Conservation (phyloP, 2,113 vertebrate genomes). For the Phylloscopus trochilus region DNA sequence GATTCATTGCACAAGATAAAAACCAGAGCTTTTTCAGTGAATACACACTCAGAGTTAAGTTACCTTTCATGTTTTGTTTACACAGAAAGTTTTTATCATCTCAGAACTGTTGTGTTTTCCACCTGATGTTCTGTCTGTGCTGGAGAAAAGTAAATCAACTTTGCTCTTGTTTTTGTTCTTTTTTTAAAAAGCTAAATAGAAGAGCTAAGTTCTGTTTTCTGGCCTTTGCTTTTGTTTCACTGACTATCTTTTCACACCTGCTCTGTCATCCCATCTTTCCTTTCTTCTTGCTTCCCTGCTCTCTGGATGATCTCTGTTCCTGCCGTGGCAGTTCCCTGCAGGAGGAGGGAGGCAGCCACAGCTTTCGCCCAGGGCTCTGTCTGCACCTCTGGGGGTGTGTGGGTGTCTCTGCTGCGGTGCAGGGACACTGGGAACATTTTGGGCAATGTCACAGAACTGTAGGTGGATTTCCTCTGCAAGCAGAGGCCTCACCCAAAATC, state of each 20-base stretch:
- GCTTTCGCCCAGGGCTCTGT: not conserved
- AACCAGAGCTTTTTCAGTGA: not conserved
- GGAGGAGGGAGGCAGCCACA: not conserved
- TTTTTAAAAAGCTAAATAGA: not conserved
- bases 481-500: accelerated
- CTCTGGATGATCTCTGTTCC: not conserved
- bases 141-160: not conserved
- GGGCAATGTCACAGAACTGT: not conserved
- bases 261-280: not conserved
- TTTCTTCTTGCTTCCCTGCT: not conserved
- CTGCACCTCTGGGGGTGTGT: accelerated
- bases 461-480: not conserved
- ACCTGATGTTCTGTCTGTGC: not conserved
- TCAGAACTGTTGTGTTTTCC: not conserved
- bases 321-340: not conserved
- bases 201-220: not conserved
- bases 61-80: not conserved
- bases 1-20: not conserved
- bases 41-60: not conserved
- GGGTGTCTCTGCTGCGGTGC: accelerated
- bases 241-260: not conserved
- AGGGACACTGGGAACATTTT: not conserved
- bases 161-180: not conserved
- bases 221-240: not conserved
- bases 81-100: not conserved